A percentile compares a stretch with the other conserved stretches of the same genome.
Conservation (phyloP, 2,797 vertebrate species). For the Chelon auratus region DNA sequence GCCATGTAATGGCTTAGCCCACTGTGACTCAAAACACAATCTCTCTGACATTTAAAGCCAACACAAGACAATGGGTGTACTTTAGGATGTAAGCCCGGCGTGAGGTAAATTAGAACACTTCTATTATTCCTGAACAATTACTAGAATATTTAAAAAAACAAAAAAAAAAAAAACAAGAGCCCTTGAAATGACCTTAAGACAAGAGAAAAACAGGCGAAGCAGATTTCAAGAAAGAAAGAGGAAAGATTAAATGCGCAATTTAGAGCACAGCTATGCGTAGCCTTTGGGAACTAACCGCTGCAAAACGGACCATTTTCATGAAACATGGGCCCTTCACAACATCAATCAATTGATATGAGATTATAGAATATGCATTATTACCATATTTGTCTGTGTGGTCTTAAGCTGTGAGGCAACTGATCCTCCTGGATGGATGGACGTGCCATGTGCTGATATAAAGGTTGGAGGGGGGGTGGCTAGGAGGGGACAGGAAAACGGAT, state of each 20-base stretch:
- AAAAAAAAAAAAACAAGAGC: constrained; percentile 62
- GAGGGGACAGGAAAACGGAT: constrained; percentile 50
- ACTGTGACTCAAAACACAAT: constrained; percentile 87
- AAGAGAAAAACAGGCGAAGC: constrained; percentile 45
- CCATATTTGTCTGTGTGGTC: constrained; percentile 68
- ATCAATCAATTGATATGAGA: constrained; percentile 75
- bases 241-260: constrained; percentile 72
- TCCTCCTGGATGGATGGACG: constrained; percentile 57
- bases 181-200: constrained; percentile 76
- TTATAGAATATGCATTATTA: constrained; percentile 75
- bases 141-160: constrained; percentile 63
- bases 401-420: constrained; percentile 64
- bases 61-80: constrained; percentile 80
- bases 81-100: constrained; percentile 79
- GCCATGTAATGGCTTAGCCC: constrained; percentile 86
- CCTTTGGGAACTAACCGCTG: constrained; percentile 60
- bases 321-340: constrained; percentile 56
- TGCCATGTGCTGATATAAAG: constrained; percentile 48
- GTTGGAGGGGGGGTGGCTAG: constrained; percentile 6
- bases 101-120: constrained; percentile 87
- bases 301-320: constrained; percentile 68
- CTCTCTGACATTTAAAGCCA: constrained; percentile 86
- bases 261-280: constrained; percentile 55
- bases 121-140: constrained; percentile 82
- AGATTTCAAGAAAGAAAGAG: constrained; percentile 48